These are phyloP conservation scores for Acanthurus lineatus DNA, from an alignment of 2,797 vertebrate species.

Conservation along the genomic window DNA sequence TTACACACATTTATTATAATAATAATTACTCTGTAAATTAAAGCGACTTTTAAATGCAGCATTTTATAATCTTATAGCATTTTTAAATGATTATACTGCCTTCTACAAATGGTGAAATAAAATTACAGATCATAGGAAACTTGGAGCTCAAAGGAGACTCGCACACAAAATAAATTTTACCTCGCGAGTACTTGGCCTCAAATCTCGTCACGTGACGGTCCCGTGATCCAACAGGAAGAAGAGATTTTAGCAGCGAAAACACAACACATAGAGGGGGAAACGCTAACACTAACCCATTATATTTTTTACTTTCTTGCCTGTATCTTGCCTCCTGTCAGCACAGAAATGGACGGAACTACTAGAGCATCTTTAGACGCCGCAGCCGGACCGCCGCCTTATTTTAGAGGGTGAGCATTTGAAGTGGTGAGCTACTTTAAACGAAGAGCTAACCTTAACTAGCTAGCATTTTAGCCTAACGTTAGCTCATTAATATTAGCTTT, in stretches of 20 bases:
- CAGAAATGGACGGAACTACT: constrained; percentile 76
- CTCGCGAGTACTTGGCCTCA: constrained; percentile 54
- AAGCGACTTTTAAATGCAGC: too few species aligned
- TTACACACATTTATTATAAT: too few species aligned
- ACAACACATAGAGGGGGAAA: neutral
- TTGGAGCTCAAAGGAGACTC: neutral
- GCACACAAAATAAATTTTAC: neutral
- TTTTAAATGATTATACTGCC: too few species aligned
- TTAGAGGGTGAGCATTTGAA: constrained; percentile 76
- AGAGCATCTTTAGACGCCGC: constrained; percentile 66
- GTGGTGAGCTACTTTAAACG: too few species aligned
- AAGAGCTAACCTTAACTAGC: constrained; percentile 11
- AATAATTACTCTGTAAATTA: too few species aligned
- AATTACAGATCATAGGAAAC: neutral
- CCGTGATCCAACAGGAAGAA: constrained; percentile 70
- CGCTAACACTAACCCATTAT: rapidly evolving
- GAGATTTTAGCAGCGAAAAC: constrained; percentile 17
- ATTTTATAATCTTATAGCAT: too few species aligned
- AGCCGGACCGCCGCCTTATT: constrained; percentile 70
- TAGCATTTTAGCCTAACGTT: constrained; percentile 22
- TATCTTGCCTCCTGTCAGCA: neutral
- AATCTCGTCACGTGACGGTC: constrained; percentile 56
- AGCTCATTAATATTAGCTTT: neutral
- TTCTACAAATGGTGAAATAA: too few species aligned
- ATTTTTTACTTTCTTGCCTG: neutral